Percentiles rank a stretch among this genome's conserved stretches.
phyloP scores from a whole-genome alignment of 2,797 vertebrate genomes.

The Urosaurus nigricauda region DNA sequence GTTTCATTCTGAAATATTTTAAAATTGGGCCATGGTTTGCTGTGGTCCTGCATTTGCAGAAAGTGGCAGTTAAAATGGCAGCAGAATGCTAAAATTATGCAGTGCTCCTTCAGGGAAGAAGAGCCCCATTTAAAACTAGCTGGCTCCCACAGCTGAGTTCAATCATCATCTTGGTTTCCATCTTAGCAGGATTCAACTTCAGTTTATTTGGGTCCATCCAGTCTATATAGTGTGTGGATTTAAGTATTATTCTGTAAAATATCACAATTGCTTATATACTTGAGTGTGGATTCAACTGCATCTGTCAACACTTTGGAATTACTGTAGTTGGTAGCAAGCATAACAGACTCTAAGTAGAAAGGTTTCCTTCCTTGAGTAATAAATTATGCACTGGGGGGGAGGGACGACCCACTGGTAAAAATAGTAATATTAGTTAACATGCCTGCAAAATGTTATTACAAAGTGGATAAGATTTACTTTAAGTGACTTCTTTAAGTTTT shows the following conservation, averaged over 20 bases:
- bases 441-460: constrained; percentile 9
- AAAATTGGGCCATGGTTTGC: no score
- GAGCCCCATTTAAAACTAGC: neutral
- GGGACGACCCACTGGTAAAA: constrained; percentile 14
- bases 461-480: constrained; percentile 31
- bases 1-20: no score
- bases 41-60: no score
- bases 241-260: constrained; percentile 11
- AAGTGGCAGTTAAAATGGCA: no score
- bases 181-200: neutral
- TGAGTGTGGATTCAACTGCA: constrained; percentile 15
- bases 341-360: constrained; percentile 17
- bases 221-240: constrained; percentile 7
- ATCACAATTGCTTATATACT: neutral
- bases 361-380: neutral
- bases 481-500: constrained; percentile 11
- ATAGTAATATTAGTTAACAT: constrained; percentile 24
- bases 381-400: constrained; percentile 21
- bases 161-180: neutral
- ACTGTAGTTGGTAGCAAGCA: constrained; percentile 6
- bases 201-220: neutral
- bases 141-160: neutral
- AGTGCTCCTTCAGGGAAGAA: neutral
- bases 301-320: constrained; percentile 44
- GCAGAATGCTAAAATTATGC: no score